Evolutionary conservation across 2,888 invertebrate species (phyloP), one percentile per base, ranked within the genome.

Genomic region (Ophion obscuratus): DNA sequence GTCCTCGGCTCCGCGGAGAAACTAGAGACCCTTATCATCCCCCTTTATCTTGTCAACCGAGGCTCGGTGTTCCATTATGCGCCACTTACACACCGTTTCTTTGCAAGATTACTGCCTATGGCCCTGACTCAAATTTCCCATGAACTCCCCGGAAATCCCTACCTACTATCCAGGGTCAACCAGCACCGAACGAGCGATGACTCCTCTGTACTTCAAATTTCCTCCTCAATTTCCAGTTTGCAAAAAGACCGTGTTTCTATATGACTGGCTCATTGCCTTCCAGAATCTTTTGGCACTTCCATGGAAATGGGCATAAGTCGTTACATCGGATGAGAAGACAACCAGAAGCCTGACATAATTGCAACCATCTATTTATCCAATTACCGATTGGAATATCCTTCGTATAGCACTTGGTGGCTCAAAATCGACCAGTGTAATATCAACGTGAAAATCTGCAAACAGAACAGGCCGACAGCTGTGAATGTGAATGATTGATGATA

Each of bases 31-130:
- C 92, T 93, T 93, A 93, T 93, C 93, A 91, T 89, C 90, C 87
- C 90, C 91, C 92, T 92, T 91, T 92, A 93, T 93, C 93, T 93
- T 92, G 93, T 93, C 93, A 92, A 92, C 91, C 90, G 89, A 90
- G 53, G 90, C 90, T 91, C 70, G 47, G 62, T 88, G 90, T 90
- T 91, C 89, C 90, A 92, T 93, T 93, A 93, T 91, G 89, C 76
- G 76, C 87, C 87, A 87, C 87, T 87, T 85, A 83, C 83, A 79
- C 62, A 64, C 31, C 40, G 57, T 67, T 47, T 47, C 67, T 68
- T n/a, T 70, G 20, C 47, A 70, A 86, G 76, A 81, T 79, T 83
- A 53, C 71, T 67, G 62, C 62, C 57, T 79, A 47, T 53, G 14
- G 40, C 36, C 83, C 68, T 73, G 67, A 79, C 68, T 73, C 71